Base-by-base conservation (phyloP, 2,888 invertebrate genomes). In the Eilema sororculum region DNA sequence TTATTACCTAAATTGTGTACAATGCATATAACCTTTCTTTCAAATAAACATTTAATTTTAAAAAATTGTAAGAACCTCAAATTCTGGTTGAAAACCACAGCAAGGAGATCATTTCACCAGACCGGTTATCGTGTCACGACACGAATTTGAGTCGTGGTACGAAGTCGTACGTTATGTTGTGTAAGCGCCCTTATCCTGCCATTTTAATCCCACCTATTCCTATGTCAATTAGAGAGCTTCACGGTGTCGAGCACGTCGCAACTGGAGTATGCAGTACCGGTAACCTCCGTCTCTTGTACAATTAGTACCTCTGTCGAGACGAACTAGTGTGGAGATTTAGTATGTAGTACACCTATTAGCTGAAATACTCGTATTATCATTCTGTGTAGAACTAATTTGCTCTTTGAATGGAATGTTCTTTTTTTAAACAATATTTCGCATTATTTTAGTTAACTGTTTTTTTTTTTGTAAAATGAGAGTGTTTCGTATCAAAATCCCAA, bases 271-370 rank as follows among this genome's bases (percentile, higher is more conserved):
- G n/a, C 22, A 30, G 30, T 61, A 33, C 0, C 24, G 33, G 12
- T 25, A 37, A 56, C 58, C 28, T 37, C 57, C 41, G 28, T 58
- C 41, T 58, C 64, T 52, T 25, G 60, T 25, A 56, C 59, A 69
- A 65, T 65, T 69, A 69, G 64, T 59, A 30, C 52, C 64, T 65
- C 65, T 69, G 65, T 65, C 59, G 52, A 60, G 28, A 58, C 37
- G 37, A 25, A 28, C 20, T 52, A 46, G 52, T 60, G 12, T 60
- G 8, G 52, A n/a, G 20, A 52, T 52, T n/a, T 25, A 28, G 0
- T 1, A 9, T 24, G 16, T 41, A 41, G 13, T 58, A 25, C 16
- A 25, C 13, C 25, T 25, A 24, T 25, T 25, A 24, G 25, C 13
- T 24, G 13, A 58, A 57, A 57, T 57, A 56, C 10, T 56, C n/a